Conservation (phyloP, 2,797 vertebrate species). For the Paguma larvata region DNA sequence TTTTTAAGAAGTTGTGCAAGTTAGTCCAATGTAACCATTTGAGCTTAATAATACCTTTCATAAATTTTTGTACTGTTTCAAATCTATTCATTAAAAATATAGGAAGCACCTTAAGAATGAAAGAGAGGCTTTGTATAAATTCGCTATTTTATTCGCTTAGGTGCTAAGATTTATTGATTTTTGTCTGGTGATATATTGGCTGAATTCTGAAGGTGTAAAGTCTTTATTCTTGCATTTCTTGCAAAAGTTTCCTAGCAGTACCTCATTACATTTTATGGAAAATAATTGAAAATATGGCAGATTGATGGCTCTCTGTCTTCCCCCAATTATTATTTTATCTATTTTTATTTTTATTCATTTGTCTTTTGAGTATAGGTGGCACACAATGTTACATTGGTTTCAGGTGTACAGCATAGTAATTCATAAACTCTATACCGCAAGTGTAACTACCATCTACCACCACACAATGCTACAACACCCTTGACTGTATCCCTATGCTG, state of each 20-base stretch:
- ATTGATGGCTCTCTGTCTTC: not conserved
- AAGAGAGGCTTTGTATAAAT: not conserved
- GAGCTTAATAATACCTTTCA: not conserved
- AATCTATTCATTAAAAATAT: constrained; percentile 44
- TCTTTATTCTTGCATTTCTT: constrained; percentile 34
- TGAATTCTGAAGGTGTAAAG: constrained; percentile 5
- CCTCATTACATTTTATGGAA: constrained; percentile 20
- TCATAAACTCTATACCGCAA: not conserved
- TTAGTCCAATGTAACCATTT: constrained; percentile 9
- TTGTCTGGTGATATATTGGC: not conserved
- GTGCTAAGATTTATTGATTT: constrained; percentile 18
- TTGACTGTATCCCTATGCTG: not conserved
- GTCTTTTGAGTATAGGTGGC: not conserved
- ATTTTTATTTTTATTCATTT: not conserved
- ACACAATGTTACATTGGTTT: not conserved
- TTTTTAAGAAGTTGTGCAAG: constrained; percentile 30
- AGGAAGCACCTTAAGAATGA: not conserved
- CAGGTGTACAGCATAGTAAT: not conserved
- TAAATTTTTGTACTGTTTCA: constrained; percentile 18
- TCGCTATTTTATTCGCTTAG: not conserved
- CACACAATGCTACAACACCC: not conserved
- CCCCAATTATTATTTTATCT: not conserved
- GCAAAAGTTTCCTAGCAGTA: not conserved
- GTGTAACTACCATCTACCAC: not conserved
- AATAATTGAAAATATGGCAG: constrained; percentile 27